Evolutionary conservation across 2,888 invertebrate genomes (phyloP).

Genomic region (Dicyrtoma fusca): DNA sequence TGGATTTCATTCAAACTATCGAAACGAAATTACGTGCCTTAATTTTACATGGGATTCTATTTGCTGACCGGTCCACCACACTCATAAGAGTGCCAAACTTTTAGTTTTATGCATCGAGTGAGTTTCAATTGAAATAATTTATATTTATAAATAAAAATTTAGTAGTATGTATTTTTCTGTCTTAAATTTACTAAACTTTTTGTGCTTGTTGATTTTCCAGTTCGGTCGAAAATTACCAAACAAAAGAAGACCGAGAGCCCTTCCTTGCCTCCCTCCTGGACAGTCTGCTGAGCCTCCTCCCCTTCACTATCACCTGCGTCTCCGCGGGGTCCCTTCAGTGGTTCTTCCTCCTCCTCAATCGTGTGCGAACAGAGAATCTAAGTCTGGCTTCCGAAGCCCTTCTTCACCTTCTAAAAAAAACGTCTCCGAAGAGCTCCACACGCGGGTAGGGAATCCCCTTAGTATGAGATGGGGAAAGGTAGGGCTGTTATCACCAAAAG

Average conservation of each 20-base stretch:
- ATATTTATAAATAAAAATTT: constrained; percentile 2
- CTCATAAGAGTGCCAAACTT: constrained; percentile 82
- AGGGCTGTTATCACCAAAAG: constrained; percentile 49
- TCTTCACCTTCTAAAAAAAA: constrained; percentile 67
- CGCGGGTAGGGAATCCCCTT: constrained; percentile 60
- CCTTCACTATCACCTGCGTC: constrained; percentile 71
- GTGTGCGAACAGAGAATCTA: constrained; percentile 61
- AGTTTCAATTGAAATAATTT: constrained; percentile 61
- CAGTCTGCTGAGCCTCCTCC: constrained; percentile 71
- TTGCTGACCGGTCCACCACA: constrained; percentile 75
- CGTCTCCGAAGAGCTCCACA: constrained; percentile 71
- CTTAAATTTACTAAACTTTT: too few species aligned
- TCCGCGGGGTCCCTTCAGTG: constrained; percentile 85
- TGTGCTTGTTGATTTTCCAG: constrained; percentile 49
- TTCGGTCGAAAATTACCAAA: constrained; percentile 48
- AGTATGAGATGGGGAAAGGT: constrained; percentile 49
- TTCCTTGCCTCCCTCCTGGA: constrained; percentile 65
- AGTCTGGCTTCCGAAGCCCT: constrained; percentile 52
- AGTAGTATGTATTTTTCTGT: constrained; percentile 44
- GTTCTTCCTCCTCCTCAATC: constrained; percentile 67
- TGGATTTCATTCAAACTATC: constrained; percentile 70
- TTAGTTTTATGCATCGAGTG: constrained; percentile 78
- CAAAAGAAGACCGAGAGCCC: constrained; percentile 45
- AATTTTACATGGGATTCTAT: constrained; percentile 73
- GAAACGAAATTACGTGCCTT: constrained; percentile 70